Base-by-base conservation (phyloP, 1,140 invertebrate genomes). In the Drosophila sucinea region DNA sequence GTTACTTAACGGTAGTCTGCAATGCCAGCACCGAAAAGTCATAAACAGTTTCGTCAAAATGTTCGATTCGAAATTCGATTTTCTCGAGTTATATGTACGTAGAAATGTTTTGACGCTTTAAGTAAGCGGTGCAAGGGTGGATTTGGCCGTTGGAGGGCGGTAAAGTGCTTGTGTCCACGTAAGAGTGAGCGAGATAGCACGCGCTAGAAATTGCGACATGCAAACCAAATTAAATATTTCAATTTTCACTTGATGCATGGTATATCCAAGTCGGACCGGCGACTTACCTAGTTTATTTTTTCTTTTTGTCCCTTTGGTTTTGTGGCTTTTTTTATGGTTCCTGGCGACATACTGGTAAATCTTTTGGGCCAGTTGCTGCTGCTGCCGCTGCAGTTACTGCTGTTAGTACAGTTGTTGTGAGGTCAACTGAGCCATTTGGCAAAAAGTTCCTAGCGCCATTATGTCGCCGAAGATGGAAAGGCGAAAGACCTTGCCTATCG, bases 371-470 rank as follows among this genome's bases (percentile, higher is more conserved):
- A 65, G 23, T 60, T 60, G 61, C 68, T 61, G 44, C 44, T 44
- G 58, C 55, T 27, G 57, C n/a, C 23, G 23, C 51, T 44, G 40
- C 23, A 40, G 30, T 57, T 33, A 32, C 27, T 33, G 55, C 38
- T 27, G 25, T 23, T 61, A 11, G 5, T 10, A 7, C 23, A 6
- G 25, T 41, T 38, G 40, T 17, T 25, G n/a, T 63, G 62, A 65
- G 72, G 61, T 75, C 80, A 79, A 66, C 67, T 68, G 27, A 61
- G 79, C 60, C 60, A 74, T 81, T 81, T 81, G 79, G 70, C 79
- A 78, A 82, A 73, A 81, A 77, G 40, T 76, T 60, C 29, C 47
- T 64, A 55, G 32, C 69, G 79, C 58, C 70, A n/a, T 27, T 61
- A 25, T 33, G 77, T 75, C 77, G 77, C 77, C 71, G 1, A 51